Percentiles rank a stretch among this genome's conserved stretches.
These are phyloP conservation scores for Aldabrachelys gigantea DNA, from an alignment of 2,113 vertebrate genomes.

Conservation along the genomic window DNA sequence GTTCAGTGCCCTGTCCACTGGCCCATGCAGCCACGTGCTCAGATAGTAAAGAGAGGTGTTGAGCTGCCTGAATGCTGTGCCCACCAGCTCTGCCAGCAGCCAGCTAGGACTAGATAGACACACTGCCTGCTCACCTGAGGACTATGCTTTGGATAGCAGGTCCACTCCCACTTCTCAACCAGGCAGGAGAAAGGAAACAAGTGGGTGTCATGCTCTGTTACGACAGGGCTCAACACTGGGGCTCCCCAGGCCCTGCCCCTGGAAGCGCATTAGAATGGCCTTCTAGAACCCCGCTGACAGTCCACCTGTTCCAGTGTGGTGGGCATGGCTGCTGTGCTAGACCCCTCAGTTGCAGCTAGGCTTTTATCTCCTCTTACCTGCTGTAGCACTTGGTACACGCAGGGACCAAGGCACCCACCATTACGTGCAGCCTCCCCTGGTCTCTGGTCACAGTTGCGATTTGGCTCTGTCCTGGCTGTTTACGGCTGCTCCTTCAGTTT, in stretches of 20 bases:
- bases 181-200: not conserved
- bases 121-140: not conserved
- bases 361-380: not conserved
- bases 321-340: not conserved
- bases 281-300: not conserved
- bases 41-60: not conserved
- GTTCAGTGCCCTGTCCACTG: not conserved
- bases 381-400: not conserved
- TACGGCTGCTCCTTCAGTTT: not conserved
- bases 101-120: not conserved
- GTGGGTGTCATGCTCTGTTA: not conserved
- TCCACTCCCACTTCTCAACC: not conserved
- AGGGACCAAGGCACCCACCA: not conserved
- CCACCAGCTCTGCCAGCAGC: not conserved
- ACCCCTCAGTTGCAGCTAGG: accelerated
- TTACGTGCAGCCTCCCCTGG: not conserved
- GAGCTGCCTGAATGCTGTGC: not conserved
- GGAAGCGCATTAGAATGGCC: not conserved
- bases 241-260: not conserved
- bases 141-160: not conserved
- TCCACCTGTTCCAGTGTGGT: not conserved
- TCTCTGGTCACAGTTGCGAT: not conserved
- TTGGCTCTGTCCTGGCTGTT: not conserved
- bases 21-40: not conserved
- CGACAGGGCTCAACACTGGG: not conserved